Evolutionary conservation across 2,113 vertebrate genomes (phyloP).

Genomic region (Malaclemys terrapin): DNA sequence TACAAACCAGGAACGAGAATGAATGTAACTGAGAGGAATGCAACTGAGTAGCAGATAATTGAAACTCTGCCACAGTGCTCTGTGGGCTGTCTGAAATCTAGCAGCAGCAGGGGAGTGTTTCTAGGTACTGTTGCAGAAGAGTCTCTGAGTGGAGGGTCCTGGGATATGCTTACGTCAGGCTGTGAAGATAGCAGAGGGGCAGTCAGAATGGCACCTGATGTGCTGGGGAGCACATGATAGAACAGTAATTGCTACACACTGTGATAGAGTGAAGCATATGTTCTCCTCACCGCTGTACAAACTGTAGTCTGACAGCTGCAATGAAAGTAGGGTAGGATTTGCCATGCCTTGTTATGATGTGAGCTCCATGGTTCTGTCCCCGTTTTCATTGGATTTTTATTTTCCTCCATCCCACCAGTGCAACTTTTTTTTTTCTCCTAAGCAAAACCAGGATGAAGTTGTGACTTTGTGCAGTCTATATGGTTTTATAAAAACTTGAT

Average conservation of each 20-base stretch:
- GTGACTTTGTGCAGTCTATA: too few species aligned
- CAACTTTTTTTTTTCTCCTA: conserved; percentile 12
- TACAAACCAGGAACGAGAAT: neutral
- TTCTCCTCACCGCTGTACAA: neutral
- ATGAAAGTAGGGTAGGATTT: neutral
- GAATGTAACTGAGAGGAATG: neutral
- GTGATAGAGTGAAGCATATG: neutral
- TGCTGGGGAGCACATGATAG: too few species aligned
- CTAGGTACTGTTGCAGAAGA: neutral
- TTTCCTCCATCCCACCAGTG: neutral
- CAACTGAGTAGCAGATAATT: neutral
- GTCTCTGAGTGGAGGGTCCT: neutral
- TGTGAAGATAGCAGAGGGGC: too few species aligned
- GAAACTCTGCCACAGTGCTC: neutral
- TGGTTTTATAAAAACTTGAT: too few species aligned
- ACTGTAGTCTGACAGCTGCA: neutral
- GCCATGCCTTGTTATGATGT: neutral
- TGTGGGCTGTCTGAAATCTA: conserved; percentile 13
- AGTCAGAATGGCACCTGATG: too few species aligned
- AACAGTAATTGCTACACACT: neutral
- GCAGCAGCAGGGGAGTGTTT: neutral
- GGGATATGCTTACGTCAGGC: neutral
- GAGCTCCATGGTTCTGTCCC: neutral
- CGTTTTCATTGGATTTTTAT: neutral
- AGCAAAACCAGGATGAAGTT: conserved; percentile 28